These are phyloP conservation scores for Oreotrochilus melanogaster DNA, from an alignment of 2,113 vertebrate species.

Conservation along the genomic window DNA sequence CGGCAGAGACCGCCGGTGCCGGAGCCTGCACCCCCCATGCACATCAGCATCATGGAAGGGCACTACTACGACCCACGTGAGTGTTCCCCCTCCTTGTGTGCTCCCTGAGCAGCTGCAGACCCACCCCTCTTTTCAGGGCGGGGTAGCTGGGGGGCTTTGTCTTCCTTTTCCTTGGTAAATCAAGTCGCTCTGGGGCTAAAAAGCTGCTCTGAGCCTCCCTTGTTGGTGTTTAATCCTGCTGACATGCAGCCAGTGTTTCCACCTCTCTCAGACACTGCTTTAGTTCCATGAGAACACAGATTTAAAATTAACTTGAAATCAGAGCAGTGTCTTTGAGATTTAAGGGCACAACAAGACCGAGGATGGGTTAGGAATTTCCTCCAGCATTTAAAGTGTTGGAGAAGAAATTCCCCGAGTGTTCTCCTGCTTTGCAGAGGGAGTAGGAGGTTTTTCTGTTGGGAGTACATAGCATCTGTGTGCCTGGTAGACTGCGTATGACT, in stretches of 20 bases:
- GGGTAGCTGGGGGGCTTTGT: background rate
- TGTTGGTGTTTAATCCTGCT: background rate
- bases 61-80: slow-evolving; percentile 96
- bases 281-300: rapidly evolving
- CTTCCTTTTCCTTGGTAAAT: background rate
- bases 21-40: slow-evolving; percentile 88
- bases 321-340: background rate
- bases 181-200: rapidly evolving
- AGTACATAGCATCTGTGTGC: background rate
- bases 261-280: background rate
- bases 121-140: rapidly evolving
- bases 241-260: background rate
- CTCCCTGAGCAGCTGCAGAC: background rate
- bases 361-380: background rate
- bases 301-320: background rate
- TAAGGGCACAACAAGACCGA: background rate
- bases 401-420: background rate
- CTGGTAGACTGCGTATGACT: background rate
- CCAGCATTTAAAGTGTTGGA: background rate
- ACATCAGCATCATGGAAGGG: slow-evolving; percentile 96
- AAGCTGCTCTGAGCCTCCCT: background rate
- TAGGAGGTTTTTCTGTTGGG: background rate
- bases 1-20: slow-evolving; percentile 89
- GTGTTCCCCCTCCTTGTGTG: background rate
- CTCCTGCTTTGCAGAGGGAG: background rate